Evolutionary conservation across 2,888 invertebrate species (phyloP).

Genomic region (Melieria picta): DNA sequence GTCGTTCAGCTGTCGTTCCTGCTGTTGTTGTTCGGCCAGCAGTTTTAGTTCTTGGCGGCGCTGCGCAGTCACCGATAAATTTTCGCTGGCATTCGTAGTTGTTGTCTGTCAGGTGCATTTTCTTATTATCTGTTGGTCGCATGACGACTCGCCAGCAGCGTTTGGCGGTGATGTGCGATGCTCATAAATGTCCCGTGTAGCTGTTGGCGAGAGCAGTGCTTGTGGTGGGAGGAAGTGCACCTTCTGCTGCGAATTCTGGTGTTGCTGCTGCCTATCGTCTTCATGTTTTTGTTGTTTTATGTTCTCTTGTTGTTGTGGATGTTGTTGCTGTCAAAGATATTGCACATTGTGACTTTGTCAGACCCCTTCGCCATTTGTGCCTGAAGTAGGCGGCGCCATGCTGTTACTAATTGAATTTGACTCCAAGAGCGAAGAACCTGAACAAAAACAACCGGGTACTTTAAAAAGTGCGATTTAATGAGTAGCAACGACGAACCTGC

Average conservation of each 20-base stretch:
- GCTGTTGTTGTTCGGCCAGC: conserved; percentile 53
- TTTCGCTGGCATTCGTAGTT: not conserved
- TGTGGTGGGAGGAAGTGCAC: conserved; percentile 19
- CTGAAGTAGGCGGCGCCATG: conserved; percentile 42
- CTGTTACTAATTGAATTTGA: conserved; percentile 50
- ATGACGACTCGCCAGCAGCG: conserved; percentile 13
- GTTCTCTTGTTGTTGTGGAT: conserved; percentile 38
- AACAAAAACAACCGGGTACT: not conserved
- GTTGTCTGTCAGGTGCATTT: not conserved
- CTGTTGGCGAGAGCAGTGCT: conserved; percentile 30
- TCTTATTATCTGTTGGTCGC: conserved; percentile 14
- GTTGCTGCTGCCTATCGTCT: conserved; percentile 37
- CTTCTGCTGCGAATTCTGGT: conserved; percentile 24
- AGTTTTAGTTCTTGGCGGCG: conserved; percentile 53
- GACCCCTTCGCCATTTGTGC: conserved; percentile 55
- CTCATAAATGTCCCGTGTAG: conserved; percentile 40
- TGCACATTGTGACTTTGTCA: conserved; percentile 58
- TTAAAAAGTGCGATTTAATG: not conserved
- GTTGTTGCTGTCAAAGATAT: conserved; percentile 40
- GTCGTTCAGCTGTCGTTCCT: conserved; percentile 44
- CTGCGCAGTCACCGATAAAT: conserved; percentile 51
- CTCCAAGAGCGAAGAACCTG: conserved; percentile 57
- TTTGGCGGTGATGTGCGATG: conserved; percentile 13
- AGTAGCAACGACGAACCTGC: conserved; percentile 49
- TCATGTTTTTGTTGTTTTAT: conserved; percentile 36